These are phyloP conservation scores for Chironomus tentans DNA, from an alignment of 2,888 invertebrate species.

Conservation along the genomic window DNA sequence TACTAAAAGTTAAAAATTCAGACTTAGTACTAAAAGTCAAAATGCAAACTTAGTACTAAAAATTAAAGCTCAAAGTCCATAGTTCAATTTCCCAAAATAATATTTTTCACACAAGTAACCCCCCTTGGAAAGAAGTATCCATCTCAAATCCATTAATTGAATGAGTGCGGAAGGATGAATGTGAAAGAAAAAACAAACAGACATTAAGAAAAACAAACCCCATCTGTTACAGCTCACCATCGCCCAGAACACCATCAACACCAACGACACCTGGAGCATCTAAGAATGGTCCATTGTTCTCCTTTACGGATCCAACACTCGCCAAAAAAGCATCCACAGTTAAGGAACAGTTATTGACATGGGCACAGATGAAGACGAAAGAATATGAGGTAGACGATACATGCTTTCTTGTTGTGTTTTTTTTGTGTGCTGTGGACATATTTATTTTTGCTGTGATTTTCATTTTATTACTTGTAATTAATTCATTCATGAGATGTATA, in stretches of 20 bases:
- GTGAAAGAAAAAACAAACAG: neutral
- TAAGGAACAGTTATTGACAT: constrained; percentile 92
- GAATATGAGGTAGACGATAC: constrained; percentile 77
- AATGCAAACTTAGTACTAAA: too few species aligned
- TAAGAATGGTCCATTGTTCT: constrained; percentile 61
- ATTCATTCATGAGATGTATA: neutral
- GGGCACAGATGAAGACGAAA: constrained; percentile 95
- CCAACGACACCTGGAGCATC: constrained; percentile 50
- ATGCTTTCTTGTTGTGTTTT: too few species aligned
- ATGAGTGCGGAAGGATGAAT: neutral
- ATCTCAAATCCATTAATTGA: neutral
- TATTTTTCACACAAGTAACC: too few species aligned
- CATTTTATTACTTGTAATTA: neutral
- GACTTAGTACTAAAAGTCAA: too few species aligned
- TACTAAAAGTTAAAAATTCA: too few species aligned
- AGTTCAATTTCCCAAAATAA: too few species aligned
- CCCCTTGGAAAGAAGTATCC: too few species aligned
- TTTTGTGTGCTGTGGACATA: neutral
- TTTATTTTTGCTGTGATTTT: neutral
- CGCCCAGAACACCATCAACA: constrained; percentile 57
- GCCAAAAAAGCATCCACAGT: constrained; percentile 87
- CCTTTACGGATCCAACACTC: constrained; percentile 85
- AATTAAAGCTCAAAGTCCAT: too few species aligned
- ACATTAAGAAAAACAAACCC: neutral
- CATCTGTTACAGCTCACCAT: constrained; percentile 22